Evolutionary conservation across 2,888 invertebrate genomes (phyloP), one percentile per base, ranked within the genome.

Genomic region (Sussaba pulchella): DNA sequence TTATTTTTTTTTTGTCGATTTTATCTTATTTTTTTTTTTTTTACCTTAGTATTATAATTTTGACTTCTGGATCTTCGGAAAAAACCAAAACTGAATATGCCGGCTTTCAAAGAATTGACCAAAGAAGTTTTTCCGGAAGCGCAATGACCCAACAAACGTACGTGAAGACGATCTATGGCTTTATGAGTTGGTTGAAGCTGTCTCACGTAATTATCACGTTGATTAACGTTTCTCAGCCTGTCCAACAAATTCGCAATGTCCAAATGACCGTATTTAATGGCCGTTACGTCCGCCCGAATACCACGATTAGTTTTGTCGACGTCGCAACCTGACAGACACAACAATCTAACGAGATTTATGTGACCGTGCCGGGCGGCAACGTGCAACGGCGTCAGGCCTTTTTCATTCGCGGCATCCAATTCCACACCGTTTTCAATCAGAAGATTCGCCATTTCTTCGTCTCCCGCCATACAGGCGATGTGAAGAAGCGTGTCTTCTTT

Each of bases 201-300:
- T 79, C 94, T 93, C 70, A 94, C 94, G 85, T 93, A 94, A 79
- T 92, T 92, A 85, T 94, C 94, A 57, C 92, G 90, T 84, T 92
- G 91, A 82, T 84, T 87, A 92, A 95, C 93, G 90, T 94, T 93
- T 92, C 94, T 94, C 54, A 96, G 91, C 87, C 94, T 94, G 88
- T 94, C 94, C 81, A 96, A 92, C 43, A 96, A 92, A 83, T 94
- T 94, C 17, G 95, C 95, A 72, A 96, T 95, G 80, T 95, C 94
- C 78, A 94, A 94, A 89, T 95, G 94, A 19, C 96, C 96, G 87
- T 96, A 94, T 87, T 96, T 96, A 69, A 96, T 92, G n/a, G 96
- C 96, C 84, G 96, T 95, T 47, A 96, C 95, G 88, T 96, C 96
- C 3, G 96, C 95, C 57, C 95, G 94, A 69, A 96, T 95, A 67